Conservation (phyloP, 2,797 vertebrate genomes). For the Pseudochirops cupreus region DNA sequence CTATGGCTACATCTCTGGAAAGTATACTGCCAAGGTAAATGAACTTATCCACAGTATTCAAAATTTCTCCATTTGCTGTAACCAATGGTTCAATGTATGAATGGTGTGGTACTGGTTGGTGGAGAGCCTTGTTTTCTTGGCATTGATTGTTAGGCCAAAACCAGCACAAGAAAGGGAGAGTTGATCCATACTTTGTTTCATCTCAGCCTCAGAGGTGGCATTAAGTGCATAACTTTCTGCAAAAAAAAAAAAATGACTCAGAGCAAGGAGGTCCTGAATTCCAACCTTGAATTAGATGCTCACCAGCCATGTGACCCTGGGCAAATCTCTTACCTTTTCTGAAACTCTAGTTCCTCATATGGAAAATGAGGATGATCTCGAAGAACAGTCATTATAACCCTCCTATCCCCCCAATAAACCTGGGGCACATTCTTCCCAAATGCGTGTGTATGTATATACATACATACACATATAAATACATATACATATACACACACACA, state of each 20-base stretch:
- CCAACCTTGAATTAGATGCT: neutral
- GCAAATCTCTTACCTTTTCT: neutral
- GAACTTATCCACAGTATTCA: neutral
- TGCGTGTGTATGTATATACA: too few species aligned
- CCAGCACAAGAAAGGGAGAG: neutral
- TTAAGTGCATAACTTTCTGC: neutral
- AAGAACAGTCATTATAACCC: neutral
- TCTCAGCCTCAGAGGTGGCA: neutral
- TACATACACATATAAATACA: too few species aligned
- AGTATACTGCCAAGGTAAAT: neutral
- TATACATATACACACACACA: too few species aligned
- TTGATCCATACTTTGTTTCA: neutral
- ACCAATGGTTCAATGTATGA: neutral
- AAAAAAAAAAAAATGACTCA: neutral
- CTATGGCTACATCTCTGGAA: neutral
- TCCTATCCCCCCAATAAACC: too few species aligned
- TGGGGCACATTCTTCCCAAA: too few species aligned
- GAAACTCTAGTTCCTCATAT: neutral
- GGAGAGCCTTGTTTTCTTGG: neutral
- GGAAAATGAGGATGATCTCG: neutral
- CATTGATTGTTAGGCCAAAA: neutral
- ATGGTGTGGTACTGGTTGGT: neutral
- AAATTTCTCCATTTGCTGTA: neutral
- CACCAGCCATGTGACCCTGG: too few species aligned
- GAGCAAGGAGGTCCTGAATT: neutral